phyloP scores from a whole-genome alignment of 2,888 invertebrate genomes.

The Perizoma flavofasciatum region DNA sequence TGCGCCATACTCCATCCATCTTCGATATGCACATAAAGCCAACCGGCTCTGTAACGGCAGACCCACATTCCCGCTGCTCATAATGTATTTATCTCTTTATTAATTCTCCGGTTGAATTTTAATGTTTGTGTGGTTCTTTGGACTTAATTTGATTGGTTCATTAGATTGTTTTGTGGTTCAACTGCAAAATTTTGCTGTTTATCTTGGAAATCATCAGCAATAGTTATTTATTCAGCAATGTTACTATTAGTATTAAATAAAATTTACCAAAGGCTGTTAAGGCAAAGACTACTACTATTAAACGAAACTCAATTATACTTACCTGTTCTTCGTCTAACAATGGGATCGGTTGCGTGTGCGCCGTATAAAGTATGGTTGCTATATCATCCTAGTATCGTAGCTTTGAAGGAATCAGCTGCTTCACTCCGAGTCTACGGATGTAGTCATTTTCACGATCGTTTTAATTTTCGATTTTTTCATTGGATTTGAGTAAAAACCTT shows the following conservation, averaged over 20 bases:
- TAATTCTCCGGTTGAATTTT: slow-evolving; percentile 79
- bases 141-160: slow-evolving; percentile 27
- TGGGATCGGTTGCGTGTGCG: slow-evolving; percentile 55
- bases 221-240: not conserved
- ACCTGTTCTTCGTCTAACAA: slow-evolving; percentile 58
- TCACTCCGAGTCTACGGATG: slow-evolving; percentile 4
- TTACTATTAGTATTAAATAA: slow-evolving; percentile 14
- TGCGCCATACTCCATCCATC: slow-evolving; percentile 75
- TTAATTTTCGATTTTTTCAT: too few relatives aligned
- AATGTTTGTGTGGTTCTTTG: slow-evolving; percentile 62
- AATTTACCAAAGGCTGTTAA: slow-evolving; percentile 23
- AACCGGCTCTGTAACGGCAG: slow-evolving; percentile 80
- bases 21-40: slow-evolving; percentile 83
- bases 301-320: slow-evolving; percentile 64
- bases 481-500: too few relatives aligned
- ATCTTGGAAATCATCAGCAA: too few relatives aligned
- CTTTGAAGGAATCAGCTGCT: slow-evolving; percentile 10
- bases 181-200: too few relatives aligned
- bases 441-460: too few relatives aligned
- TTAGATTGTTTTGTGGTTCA: slow-evolving; percentile 21
- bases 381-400: slow-evolving; percentile 18
- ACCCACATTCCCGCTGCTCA: slow-evolving; percentile 81
- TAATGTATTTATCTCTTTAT: slow-evolving; percentile 84
- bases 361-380: slow-evolving; percentile 51
- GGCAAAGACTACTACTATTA: slow-evolving; percentile 26